Evolutionary conservation across 2,888 invertebrate species (phyloP).

Genomic region (Drosophila anomalata): DNA sequence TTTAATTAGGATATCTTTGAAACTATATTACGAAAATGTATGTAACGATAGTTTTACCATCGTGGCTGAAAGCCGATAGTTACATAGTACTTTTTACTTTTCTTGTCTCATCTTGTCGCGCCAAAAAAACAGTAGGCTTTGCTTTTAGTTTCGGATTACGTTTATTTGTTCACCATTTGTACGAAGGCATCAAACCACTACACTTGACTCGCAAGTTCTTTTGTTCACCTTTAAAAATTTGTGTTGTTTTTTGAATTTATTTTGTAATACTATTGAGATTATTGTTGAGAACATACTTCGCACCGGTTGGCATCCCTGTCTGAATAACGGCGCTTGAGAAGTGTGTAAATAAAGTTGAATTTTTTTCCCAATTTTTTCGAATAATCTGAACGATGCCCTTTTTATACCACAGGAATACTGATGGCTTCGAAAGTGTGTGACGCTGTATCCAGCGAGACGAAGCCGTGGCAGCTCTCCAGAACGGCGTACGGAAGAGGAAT

Average conservation of each 20-base stretch:
- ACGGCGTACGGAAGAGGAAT: slow-evolving; percentile 57
- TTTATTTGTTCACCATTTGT: neutral
- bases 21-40: no score
- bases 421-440: slow-evolving; percentile 35
- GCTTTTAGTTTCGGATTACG: neutral
- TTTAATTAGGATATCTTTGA: neutral
- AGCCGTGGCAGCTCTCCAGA: slow-evolving; percentile 50
- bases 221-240: slow-evolving; percentile 9
- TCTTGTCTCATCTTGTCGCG: neutral
- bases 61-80: neutral
- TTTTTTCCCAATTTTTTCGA: neutral
- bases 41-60: neutral
- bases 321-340: slow-evolving; percentile 1
- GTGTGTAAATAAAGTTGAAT: neutral
- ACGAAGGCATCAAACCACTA: neutral
- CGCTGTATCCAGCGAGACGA: neutral
- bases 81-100: neutral
- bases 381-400: neutral
- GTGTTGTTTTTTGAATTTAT: slow-evolving; percentile 6
- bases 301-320: neutral
- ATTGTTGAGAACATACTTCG: neutral
- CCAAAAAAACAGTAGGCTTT: neutral
- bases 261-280: slow-evolving; percentile 1
- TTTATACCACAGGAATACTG: neutral
- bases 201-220: slow-evolving; percentile 7